Evolutionary conservation across 37 sponge, comb jelly and placozoan species (phyloP).

Genomic region (Ephydatia muelleri): DNA sequence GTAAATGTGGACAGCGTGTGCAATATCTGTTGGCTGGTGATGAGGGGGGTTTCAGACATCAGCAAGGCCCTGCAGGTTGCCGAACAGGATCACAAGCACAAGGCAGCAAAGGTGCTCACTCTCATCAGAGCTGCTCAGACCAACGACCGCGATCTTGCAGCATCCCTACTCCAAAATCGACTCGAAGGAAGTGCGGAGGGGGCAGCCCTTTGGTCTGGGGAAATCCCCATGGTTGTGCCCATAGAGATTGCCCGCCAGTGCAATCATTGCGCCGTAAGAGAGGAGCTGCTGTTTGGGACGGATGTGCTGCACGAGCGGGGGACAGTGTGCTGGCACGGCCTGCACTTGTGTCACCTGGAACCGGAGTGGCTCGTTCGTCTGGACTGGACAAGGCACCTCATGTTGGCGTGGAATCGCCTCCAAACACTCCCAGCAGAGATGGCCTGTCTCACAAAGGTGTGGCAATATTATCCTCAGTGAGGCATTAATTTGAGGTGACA

Average conservation of each 20-base stretch:
- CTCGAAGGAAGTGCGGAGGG: not conserved
- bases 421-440: conserved; percentile 41
- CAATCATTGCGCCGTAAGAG: conserved; percentile 5
- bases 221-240: conserved; percentile 28
- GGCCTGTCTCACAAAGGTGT: conserved; percentile 21
- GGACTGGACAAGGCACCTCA: conserved; percentile 37
- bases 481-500: not conserved
- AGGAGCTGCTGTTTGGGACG: conserved; percentile 60
- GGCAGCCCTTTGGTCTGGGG: not conserved
- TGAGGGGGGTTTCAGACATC: not conserved
- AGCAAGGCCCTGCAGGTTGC: not conserved
- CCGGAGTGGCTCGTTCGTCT: conserved; percentile 18
- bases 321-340: conserved; percentile 49
- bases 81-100: not conserved
- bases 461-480: not conserved
- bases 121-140: not conserved
- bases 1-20: not conserved
- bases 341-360: conserved; percentile 39
- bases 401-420: conserved; percentile 46
- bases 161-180: not conserved
- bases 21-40: not conserved
- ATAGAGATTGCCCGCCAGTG: conserved; percentile 39
- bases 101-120: not conserved
- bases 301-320: conserved; percentile 36
- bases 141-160: not conserved